These are phyloP conservation scores for Watsonalla binaria DNA, from an alignment of 2,888 invertebrate genomes.

Conservation along the genomic window DNA sequence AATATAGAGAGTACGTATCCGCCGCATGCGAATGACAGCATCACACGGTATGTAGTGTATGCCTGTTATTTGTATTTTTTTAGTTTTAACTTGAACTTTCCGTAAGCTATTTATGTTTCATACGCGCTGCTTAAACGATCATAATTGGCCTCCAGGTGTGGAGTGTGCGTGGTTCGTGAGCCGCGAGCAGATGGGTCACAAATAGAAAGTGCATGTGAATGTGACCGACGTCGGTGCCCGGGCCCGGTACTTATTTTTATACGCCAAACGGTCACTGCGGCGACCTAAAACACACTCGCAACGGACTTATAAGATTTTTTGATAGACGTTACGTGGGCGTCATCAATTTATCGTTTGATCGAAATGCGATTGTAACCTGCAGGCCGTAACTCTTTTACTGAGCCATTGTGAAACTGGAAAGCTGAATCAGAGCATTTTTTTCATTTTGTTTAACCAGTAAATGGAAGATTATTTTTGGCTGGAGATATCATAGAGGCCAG, in stretches of 20 bases:
- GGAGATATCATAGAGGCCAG: not conserved
- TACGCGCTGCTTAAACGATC: too few relatives aligned
- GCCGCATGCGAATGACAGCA: too few relatives aligned
- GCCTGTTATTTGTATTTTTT: too few relatives aligned
- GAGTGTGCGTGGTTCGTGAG: conserved; percentile 17
- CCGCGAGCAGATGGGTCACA: conserved; percentile 40
- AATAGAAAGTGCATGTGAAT: conserved; percentile 74
- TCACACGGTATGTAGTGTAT: too few relatives aligned
- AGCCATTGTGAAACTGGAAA: conserved; percentile 6
- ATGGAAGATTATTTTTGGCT: conserved; percentile 1
- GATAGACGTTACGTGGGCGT: conserved; percentile 37
- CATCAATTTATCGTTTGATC: conserved; percentile 28
- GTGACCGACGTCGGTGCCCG: conserved; percentile 45
- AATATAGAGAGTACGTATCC: too few relatives aligned
- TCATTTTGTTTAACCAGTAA: conserved; percentile 5
- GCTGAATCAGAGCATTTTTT: conserved; percentile 15
- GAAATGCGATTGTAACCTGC: conserved; percentile 21
- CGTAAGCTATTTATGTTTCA: too few relatives aligned
- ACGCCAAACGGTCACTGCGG: conserved; percentile 37
- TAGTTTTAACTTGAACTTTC: too few relatives aligned
- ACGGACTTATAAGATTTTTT: conserved; percentile 55
- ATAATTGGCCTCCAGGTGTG: too few relatives aligned
- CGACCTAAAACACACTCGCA: conserved; percentile 50
- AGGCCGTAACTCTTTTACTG: conserved; percentile 15
- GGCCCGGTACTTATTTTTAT: conserved; percentile 52